phyloP scores from a whole-genome alignment of 2,888 invertebrate species.

The Agrenia bidenticulata region DNA sequence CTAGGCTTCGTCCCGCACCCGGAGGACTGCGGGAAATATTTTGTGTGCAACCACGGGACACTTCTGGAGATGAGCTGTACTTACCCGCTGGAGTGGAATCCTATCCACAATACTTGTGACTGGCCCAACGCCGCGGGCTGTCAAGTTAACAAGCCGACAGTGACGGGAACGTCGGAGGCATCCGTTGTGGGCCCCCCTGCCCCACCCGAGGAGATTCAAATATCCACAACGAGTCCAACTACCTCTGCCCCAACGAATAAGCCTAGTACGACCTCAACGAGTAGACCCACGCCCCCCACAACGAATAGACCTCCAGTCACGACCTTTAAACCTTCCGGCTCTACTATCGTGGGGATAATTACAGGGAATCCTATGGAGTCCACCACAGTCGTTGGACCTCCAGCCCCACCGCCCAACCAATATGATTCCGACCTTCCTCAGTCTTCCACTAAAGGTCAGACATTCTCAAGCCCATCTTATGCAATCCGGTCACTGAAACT shows the following conservation, averaged over 20 bases:
- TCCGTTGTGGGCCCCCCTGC: neutral
- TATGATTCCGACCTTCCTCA: neutral
- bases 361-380: neutral
- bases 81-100: conserved; percentile 9
- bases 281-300: neutral
- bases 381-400: neutral
- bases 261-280: neutral
- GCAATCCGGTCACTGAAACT: too few species aligned
- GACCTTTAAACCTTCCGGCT: neutral
- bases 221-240: neutral
- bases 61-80: conserved; percentile 4
- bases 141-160: neutral
- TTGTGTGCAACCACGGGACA: conserved; percentile 28
- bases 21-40: conserved; percentile 28
- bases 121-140: conserved; percentile 17
- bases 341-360: conserved; percentile 7
- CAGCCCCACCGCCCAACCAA: neutral
- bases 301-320: neutral
- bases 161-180: neutral
- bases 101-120: conserved; percentile 8
- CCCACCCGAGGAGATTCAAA: neutral
- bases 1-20: conserved; percentile 16
- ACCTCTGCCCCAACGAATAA: neutral
- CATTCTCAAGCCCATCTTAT: too few species aligned
- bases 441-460: too few species aligned